These are phyloP conservation scores for Hofmannophila pseudospretella DNA, from an alignment of 2,888 invertebrate genomes.

Conservation along the genomic window DNA sequence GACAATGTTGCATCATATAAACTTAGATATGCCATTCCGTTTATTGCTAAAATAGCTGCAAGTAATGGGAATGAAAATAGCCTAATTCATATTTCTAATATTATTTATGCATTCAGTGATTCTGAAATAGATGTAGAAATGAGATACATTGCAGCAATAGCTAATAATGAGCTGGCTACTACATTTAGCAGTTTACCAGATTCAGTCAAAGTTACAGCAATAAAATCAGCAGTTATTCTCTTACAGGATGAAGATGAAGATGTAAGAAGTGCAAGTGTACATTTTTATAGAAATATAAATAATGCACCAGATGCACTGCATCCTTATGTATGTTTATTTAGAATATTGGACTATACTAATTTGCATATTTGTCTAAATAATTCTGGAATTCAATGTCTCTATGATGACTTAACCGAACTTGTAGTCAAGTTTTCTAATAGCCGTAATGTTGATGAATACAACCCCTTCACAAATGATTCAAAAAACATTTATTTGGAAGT, in stretches of 20 bases:
- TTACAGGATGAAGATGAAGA: slow-evolving; percentile 76
- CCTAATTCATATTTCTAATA: slow-evolving; percentile 29
- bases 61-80: slow-evolving; percentile 16
- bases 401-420: slow-evolving; percentile 29
- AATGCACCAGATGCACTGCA: slow-evolving; percentile 27
- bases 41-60: slow-evolving; percentile 36
- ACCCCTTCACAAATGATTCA: slow-evolving; percentile 72
- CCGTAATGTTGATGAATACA: slow-evolving; percentile 43
- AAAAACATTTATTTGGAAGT: slow-evolving; percentile 71
- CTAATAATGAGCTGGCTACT: slow-evolving; percentile 55
- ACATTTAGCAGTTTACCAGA: slow-evolving; percentile 35
- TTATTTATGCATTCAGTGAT: slow-evolving; percentile 40
- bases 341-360: slow-evolving; percentile 40
- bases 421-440: slow-evolving; percentile 19
- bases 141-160: slow-evolving; percentile 51
- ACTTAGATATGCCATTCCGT: slow-evolving; percentile 50
- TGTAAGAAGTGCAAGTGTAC: slow-evolving; percentile 56
- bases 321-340: slow-evolving; percentile 48
- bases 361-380: slow-evolving; percentile 31
- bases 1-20: slow-evolving; percentile 31
- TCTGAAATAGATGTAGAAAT: slow-evolving; percentile 55
- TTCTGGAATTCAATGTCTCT: slow-evolving; percentile 29
- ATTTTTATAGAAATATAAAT: slow-evolving; percentile 41
- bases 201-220: slow-evolving; percentile 41
- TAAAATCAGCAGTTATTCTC: slow-evolving; percentile 58